Evolutionary conservation across 2,888 invertebrate species (phyloP), one percentile per base, ranked within the genome.

Genomic region (Melangyna quadrimaculata): DNA sequence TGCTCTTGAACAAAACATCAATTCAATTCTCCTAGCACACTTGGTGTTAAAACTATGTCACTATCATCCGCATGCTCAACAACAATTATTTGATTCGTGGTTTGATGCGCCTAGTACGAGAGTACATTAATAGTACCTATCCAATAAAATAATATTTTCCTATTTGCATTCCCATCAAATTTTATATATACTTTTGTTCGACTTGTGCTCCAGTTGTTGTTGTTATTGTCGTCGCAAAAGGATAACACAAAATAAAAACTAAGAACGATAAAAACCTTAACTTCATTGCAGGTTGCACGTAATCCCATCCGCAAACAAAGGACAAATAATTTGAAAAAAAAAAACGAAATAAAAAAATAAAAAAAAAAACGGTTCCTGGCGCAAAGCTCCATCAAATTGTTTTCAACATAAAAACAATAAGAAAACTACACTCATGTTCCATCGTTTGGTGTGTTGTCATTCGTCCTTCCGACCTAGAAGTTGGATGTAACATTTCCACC

Each of bases 321-420:
- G 35, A 65, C 80, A 74, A 80, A 67, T 70, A 57, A 59, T 84
- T 45, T 29, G 1, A 45, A 17, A 32, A 6, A 55, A 8, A 59
- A 61, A 67, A 32, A 6, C 61, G 10, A 59, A 61, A 67, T 10
- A 67, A 67, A 35, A 35, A 27, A 29, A 12, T 4, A 32, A 32
- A 48, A 51, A 29, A 29, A 29, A 29, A 24, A 67, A 61, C 78
- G 32, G 73, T 81, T 86, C 72, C 69, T 81, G 80, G 75, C 61
- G 84, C 84, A 86, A 73, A 72, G 80, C 80, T 77, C 53, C 80
- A 73, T 77, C 86, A 69, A 86, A 86, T 81, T 86, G 81, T 81
- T 78, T 77, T 51, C 67, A 63, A 77, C 81, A 81, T 78, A 86
- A 81, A 86, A 86, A 81, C 77, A 86, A 86, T 81, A 81, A 81